Evolutionary conservation across 2,797 vertebrate genomes (phyloP).

Genomic region (Pelochelys cantorii): DNA sequence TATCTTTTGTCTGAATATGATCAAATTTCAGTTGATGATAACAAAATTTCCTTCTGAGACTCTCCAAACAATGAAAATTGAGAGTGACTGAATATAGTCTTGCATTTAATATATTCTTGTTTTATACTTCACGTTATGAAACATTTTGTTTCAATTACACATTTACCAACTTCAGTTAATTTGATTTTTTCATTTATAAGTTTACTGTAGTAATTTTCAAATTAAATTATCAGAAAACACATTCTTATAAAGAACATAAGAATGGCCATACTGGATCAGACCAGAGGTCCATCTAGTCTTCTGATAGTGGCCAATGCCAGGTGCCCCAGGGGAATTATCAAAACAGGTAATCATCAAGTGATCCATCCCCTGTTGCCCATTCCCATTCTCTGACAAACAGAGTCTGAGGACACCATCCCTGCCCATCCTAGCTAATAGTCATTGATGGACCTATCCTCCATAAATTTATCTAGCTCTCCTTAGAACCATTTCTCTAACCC

Average conservation of each 20-base stretch:
- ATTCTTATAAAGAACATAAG: not conserved
- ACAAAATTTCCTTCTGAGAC: not conserved
- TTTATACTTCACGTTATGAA: not conserved
- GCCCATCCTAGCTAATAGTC: too few species aligned
- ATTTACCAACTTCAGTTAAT: not conserved
- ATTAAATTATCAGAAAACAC: fast-evolving
- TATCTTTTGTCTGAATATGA: not conserved
- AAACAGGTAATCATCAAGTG: too few species aligned
- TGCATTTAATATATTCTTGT: not conserved
- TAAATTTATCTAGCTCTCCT: too few species aligned
- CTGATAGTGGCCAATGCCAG: too few species aligned
- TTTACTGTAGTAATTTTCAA: not conserved
- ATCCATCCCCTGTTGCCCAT: too few species aligned
- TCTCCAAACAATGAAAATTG: not conserved
- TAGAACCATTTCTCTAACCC: too few species aligned
- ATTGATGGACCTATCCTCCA: too few species aligned
- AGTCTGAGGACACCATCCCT: too few species aligned
- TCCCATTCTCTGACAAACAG: too few species aligned
- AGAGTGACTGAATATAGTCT: not conserved
- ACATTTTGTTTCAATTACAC: fast-evolving
- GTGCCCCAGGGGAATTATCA: too few species aligned
- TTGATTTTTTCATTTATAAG: not conserved
- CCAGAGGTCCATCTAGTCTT: too few species aligned
- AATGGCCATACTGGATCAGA: too few species aligned
- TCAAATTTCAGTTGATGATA: not conserved